phyloP scores from a whole-genome alignment of 1,140 invertebrate genomes.

The Philotrypesis tridentata region DNA sequence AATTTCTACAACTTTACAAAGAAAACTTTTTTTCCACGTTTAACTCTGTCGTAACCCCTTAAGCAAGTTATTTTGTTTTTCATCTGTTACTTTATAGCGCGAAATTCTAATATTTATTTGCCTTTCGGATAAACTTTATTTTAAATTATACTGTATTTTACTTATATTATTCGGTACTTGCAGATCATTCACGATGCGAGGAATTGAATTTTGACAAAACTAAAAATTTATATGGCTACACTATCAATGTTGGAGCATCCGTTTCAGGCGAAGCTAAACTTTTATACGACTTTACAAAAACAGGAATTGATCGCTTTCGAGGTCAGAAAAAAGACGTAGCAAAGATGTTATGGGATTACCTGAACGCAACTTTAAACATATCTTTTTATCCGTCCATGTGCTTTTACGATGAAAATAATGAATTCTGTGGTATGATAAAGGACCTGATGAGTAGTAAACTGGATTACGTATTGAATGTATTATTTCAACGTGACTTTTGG shows the following conservation, averaged over 20 bases:
- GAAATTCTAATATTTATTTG: too few species aligned
- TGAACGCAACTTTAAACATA: not conserved
- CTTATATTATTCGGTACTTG: not conserved
- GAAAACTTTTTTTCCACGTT: too few species aligned
- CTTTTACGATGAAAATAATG: not conserved
- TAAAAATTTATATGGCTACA: not conserved
- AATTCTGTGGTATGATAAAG: not conserved
- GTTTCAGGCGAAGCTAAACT: not conserved
- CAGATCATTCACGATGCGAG: not conserved
- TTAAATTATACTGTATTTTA: too few species aligned
- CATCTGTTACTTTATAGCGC: too few species aligned
- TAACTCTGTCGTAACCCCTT: too few species aligned
- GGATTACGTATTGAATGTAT: not conserved
- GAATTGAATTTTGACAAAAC: not conserved
- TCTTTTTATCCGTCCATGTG: not conserved
- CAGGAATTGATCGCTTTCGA: not conserved
- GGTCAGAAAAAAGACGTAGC: not conserved
- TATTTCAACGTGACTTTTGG: not conserved
- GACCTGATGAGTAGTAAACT: not conserved
- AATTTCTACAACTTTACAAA: too few species aligned
- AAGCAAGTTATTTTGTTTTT: too few species aligned
- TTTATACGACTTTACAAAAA: not conserved
- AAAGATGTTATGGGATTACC: not conserved
- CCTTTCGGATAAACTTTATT: too few species aligned
- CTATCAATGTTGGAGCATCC: not conserved